Base-by-base conservation (phyloP, 2,113 vertebrate species). In the Pleuronectes platessa region DNA sequence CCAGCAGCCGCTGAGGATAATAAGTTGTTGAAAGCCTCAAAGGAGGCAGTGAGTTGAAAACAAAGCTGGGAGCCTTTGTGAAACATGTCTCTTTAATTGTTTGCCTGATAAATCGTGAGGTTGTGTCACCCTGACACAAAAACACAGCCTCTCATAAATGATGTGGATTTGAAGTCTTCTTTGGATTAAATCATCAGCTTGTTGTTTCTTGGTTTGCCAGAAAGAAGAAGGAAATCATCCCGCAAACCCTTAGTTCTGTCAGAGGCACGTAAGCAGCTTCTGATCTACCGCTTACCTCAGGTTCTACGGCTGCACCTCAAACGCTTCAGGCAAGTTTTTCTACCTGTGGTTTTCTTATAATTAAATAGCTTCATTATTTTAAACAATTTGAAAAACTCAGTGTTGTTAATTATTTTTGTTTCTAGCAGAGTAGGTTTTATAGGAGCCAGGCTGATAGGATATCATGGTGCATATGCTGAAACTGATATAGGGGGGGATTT, bases 221-320 rank as follows among this genome's bases (percentile, higher is more conserved):
- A 95, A 90, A 98, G 94, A 93, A 94, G 97, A 87, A 95, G 98
- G 55, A 99, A 98, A 91, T 96, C 97, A 71, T 98, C 96, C 88
- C 97, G 96, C 24, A 99, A 98, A 93, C 97, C 97, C 67, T 94
- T 98, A 86, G 94, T 97, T 93, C 94, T 99, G 91, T 98, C 97
- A 69, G 98, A 99, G 94, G 97, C 97, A 73, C 94, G 96, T 80
- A 99, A 99, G 94, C 98, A 99, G 96, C 96, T 99, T 94, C 97
- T 98, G 96, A 97, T 99, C 93, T 99, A 97, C 94, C 96, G 97
- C 92, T 97, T 99, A 98, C 98, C 97, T 99, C 97, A 98, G 96
- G 98, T 99, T 95, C 96, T 99, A 92, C 95, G 98, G 90, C 96
- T 99, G 92, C 98, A 99, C 96, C 97, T 99, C 93, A 99, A 99